Percentiles rank a stretch among this genome's conserved stretches.
Evolutionary conservation across 2,888 invertebrate genomes (phyloP).

Genomic region (Synergus gifuensis): DNA sequence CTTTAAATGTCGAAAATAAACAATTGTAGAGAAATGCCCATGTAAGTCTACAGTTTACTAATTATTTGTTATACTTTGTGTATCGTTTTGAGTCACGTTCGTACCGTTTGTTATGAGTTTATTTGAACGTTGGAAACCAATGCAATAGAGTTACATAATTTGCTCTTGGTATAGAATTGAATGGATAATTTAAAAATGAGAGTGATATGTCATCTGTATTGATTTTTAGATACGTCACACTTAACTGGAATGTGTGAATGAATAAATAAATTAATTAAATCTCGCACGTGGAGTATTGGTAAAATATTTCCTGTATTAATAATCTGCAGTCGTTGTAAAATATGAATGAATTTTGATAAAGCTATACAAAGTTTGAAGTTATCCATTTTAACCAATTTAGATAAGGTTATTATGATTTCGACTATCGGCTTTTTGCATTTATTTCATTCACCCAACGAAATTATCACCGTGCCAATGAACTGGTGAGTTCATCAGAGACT

Average conservation of each 20-base stretch:
- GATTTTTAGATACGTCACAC: too few species aligned
- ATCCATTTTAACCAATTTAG: constrained; percentile 28
- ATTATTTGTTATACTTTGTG: too few species aligned
- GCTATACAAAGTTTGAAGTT: background rate
- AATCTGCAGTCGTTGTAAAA: background rate
- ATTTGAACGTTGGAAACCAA: too few species aligned
- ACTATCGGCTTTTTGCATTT: constrained; percentile 28
- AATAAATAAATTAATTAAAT: background rate
- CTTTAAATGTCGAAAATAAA: too few species aligned
- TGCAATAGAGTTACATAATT: too few species aligned
- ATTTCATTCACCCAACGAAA: constrained; percentile 10
- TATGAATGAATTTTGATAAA: constrained; percentile 38
- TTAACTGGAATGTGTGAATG: background rate
- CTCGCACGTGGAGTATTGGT: background rate
- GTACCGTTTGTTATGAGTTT: background rate
- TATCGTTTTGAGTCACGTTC: background rate
- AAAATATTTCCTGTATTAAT: background rate
- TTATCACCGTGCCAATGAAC: background rate
- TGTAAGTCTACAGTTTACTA: too few species aligned
- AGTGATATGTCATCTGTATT: too few species aligned
- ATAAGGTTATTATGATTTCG: constrained; percentile 12
- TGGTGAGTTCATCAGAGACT: background rate
- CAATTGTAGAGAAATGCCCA: too few species aligned
- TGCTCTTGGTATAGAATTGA: too few species aligned
- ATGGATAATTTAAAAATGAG: too few species aligned